Base-by-base conservation (phyloP, 2,888 invertebrate species). In the Dicyrtomina minuta region DNA sequence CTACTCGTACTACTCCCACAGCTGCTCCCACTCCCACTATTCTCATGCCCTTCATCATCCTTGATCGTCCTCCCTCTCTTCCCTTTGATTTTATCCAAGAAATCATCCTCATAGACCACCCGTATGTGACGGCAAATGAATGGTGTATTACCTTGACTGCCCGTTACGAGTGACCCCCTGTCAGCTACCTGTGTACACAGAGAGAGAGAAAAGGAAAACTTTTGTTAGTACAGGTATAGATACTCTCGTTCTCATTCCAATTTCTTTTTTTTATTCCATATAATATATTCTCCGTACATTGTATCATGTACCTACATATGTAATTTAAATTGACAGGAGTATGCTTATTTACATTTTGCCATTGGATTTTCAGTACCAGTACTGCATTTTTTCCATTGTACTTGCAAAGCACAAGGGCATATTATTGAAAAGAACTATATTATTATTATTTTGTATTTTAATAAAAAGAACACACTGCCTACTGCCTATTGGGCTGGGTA, bases 111-210 rank as follows among this genome's bases (percentile, higher is more conserved):
- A 26, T 72, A 75, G 20, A 66, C 41, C 17, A 77, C 66, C 20
- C 58, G 61, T 12, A 78, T 66, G 61, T 78, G 78, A 39, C 77
- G 76, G 49, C 75, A 76, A 64, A 75, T 66, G 70, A 74, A 76
- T 0, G 74, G 65, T 27, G 71, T 71, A 41, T 74, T 74, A 24
- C 72, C 74, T 24, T 72, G 72, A 51, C 72, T 73, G 22, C 75
- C 75, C 61, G 69, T 73, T 17, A 78, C 66, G 46, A 77, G 51
- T 1, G 74, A 69, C 51, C 73, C 72, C 10, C 78, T 72, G 64
- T 78, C 78, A n/a, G 78, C 78, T 22, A 78, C 74, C 78, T 78
- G 55, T 6, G 56, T 62, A 66, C 43, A 26, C 20, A 39, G 22
- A 27, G 43, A 10, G 2, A 33, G 13, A 60, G 1, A 60, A 60